A percentile compares a stretch with the other conserved stretches of the same genome.
These are phyloP conservation scores for Lucifuga dentata DNA, from an alignment of 2,113 vertebrate genomes.

Conservation along the genomic window DNA sequence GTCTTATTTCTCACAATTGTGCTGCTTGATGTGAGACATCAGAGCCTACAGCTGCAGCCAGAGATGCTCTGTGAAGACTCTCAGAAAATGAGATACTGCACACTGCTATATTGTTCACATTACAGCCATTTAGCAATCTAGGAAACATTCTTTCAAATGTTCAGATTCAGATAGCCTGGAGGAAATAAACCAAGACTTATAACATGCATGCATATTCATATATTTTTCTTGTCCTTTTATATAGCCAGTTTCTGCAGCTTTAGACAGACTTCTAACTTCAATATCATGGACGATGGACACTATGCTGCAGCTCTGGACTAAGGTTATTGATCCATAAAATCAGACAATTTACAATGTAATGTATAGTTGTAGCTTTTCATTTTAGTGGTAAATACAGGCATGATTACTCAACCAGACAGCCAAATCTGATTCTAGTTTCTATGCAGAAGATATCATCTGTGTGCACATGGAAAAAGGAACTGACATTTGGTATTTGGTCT, in stretches of 20 bases:
- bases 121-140: conserved; percentile 56
- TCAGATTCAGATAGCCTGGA: conserved; percentile 31
- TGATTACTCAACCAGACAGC: too few species aligned
- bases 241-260: conserved; percentile 13
- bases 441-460: background rate
- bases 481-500: too few species aligned
- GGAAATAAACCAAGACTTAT: conserved; percentile 42
- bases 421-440: background rate
- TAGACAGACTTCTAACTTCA: conserved; percentile 30
- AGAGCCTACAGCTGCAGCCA: conserved; percentile 59
- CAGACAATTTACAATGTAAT: too few species aligned
- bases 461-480: background rate
- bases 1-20: conserved; percentile 69
- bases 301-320: conserved; percentile 50
- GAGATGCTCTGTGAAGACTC: conserved; percentile 52
- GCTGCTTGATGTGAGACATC: conserved; percentile 68
- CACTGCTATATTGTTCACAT: conserved; percentile 56
- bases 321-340: conserved; percentile 45
- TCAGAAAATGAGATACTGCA: conserved; percentile 46
- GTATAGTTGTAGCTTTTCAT: too few species aligned
- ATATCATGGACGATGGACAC: conserved; percentile 50
- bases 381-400: too few species aligned
- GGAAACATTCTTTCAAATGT: conserved; percentile 48
- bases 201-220: conserved; percentile 4
- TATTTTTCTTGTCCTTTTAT: background rate